A percentile compares a stretch with the other conserved stretches of the same genome.
Conservation (phyloP, 2,797 vertebrate species). For the Liasis olivaceus region DNA sequence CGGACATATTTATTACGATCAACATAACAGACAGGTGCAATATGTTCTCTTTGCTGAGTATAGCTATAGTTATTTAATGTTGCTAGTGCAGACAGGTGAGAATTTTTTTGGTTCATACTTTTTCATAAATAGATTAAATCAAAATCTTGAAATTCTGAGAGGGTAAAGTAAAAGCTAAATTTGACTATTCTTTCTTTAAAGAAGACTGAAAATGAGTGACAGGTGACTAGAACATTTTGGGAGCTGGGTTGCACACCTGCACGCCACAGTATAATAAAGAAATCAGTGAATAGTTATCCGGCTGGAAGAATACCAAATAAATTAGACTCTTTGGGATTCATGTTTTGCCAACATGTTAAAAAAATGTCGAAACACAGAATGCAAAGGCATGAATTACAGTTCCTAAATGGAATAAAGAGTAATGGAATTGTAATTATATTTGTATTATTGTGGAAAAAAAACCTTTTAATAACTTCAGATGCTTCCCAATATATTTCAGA, state of each 20-base stretch:
- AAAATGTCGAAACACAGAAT: background rate
- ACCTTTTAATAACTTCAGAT: conserved; percentile 5
- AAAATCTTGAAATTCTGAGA: background rate
- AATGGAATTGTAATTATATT: background rate
- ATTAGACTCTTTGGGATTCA: background rate
- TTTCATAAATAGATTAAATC: background rate
- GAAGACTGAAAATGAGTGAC: background rate
- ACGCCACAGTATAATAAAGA: background rate
- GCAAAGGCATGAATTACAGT: background rate
- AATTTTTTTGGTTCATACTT: background rate
- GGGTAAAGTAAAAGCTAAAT: background rate
- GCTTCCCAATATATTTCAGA: conserved; percentile 6
- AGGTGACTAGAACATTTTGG: background rate
- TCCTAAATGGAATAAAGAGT: background rate
- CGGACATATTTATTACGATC: background rate
- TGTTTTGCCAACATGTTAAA: background rate
- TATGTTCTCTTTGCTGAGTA: background rate
- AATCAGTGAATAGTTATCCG: background rate
- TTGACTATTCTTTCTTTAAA: background rate
- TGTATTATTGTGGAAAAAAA: background rate
- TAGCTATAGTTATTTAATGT: background rate
- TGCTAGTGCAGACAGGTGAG: background rate
- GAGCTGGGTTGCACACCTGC: background rate
- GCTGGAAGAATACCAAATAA: background rate
- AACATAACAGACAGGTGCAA: background rate